Percentiles rank a stretch among this genome's conserved stretches.
These are phyloP conservation scores for Eupithecia centaureata DNA, from an alignment of 2,888 invertebrate genomes.

Conservation along the genomic window DNA sequence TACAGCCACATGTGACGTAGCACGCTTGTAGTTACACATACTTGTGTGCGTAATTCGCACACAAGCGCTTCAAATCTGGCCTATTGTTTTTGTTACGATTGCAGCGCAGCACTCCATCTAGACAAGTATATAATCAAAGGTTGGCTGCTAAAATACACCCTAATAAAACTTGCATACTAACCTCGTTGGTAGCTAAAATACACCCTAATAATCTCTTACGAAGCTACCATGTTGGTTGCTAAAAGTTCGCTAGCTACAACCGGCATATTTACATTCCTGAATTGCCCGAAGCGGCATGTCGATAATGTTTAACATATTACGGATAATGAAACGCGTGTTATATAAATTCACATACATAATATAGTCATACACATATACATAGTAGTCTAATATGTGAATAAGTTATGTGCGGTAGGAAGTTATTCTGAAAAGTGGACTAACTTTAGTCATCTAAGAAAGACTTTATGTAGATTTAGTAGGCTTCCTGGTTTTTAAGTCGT, in stretches of 20 bases:
- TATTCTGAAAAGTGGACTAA: background rate
- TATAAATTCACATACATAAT: background rate
- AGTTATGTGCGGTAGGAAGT: background rate
- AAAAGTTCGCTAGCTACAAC: background rate
- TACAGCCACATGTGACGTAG: no score
- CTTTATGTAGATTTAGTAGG: no score
- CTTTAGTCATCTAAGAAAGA: background rate
- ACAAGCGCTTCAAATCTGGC: no score
- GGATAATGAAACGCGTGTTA: constrained; percentile 2
- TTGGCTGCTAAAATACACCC: no score
- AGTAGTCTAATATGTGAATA: background rate
- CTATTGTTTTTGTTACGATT: no score
- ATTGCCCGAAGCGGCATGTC: background rate
- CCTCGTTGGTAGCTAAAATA: background rate
- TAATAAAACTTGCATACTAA: no score
- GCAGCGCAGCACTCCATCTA: no score
- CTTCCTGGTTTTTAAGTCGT: no score
- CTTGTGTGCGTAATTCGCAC: no score
- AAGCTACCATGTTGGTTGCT: background rate
- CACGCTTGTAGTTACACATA: no score
- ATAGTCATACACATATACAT: no score
- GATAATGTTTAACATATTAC: background rate
- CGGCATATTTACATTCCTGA: background rate
- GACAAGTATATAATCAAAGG: no score
- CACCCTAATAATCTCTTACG: background rate